These are phyloP conservation scores for Odontamblyopus lacepedii DNA, from an alignment of 2,797 vertebrate species.

Conservation along the genomic window DNA sequence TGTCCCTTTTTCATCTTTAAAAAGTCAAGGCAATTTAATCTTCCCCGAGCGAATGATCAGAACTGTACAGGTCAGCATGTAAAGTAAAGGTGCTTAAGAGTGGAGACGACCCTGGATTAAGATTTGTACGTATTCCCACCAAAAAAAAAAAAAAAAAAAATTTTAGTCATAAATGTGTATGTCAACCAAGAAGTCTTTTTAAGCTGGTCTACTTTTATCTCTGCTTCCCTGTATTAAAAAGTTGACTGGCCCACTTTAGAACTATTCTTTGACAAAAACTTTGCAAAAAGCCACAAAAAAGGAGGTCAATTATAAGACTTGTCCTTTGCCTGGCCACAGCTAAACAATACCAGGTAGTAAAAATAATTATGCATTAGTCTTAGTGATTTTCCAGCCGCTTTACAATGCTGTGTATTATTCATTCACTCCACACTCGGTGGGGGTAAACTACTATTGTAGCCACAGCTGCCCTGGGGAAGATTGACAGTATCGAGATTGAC, in stretches of 20 bases:
- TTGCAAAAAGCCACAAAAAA: not conserved
- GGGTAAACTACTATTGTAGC: too few species aligned
- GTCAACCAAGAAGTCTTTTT: conserved; percentile 12
- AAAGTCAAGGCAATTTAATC: conserved; percentile 45
- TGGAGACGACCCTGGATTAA: conserved; percentile 8
- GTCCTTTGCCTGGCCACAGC: too few species aligned
- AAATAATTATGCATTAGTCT: too few species aligned
- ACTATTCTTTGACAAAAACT: not conserved
- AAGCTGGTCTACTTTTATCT: not conserved
- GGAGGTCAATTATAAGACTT: not conserved
- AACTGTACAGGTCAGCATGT: conserved; percentile 31
- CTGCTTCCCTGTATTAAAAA: not conserved
- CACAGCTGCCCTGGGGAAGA: too few species aligned
- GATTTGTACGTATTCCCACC: not conserved
- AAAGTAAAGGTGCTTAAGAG: conserved; percentile 14
- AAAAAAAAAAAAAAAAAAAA: not conserved
- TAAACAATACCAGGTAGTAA: too few species aligned
- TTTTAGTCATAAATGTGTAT: not conserved
- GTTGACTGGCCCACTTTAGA: not conserved
- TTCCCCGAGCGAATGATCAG: conserved; percentile 27
- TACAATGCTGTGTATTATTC: too few species aligned
- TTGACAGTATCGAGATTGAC: too few species aligned
- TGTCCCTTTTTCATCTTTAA: conserved; percentile 52
- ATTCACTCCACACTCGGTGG: too few species aligned
- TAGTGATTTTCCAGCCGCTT: too few species aligned